Conservation (phyloP, 2,888 invertebrate species). For the Branchipolynoe longqiensis region DNA sequence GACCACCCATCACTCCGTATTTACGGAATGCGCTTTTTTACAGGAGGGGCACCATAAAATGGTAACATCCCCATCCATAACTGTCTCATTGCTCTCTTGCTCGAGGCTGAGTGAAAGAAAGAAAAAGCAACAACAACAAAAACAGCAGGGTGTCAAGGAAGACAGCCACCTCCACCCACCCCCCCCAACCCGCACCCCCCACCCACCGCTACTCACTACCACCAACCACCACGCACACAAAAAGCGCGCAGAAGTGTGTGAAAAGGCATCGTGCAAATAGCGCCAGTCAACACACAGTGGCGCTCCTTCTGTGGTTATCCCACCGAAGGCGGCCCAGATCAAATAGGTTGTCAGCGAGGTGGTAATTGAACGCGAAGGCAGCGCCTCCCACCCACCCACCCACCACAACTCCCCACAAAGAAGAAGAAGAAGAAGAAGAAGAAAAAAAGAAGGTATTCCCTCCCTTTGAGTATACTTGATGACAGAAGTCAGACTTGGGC, state of each 20-base stretch:
- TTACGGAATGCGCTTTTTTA: conserved; percentile 10
- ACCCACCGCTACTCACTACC: too few species aligned
- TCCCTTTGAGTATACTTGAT: too few species aligned
- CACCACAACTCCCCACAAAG: too few species aligned
- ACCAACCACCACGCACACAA: too few species aligned
- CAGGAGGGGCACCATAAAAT: background rate
- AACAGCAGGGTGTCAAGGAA: too few species aligned
- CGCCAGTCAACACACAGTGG: background rate
- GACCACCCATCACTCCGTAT: conserved; percentile 6
- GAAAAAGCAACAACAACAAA: background rate
- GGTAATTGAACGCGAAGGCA: conserved; percentile 1
- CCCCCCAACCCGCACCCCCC: too few species aligned
- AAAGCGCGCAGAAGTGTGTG: too few species aligned
- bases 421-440: too few species aligned
- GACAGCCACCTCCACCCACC: too few species aligned
- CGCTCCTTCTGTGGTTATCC: background rate
- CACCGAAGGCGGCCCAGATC: background rate
- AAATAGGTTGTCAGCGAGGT: background rate
- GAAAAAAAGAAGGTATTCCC: too few species aligned
- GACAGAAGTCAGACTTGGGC: too few species aligned
- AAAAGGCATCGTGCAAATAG: background rate
- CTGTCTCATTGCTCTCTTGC: background rate
- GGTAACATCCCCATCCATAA: background rate
- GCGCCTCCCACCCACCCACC: too few species aligned
- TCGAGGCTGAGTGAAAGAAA: background rate